A percentile compares a stretch with the other conserved stretches of the same genome.
phyloP scores from a whole-genome alignment of 2,888 invertebrate genomes.

The Cerastis leucographa region DNA sequence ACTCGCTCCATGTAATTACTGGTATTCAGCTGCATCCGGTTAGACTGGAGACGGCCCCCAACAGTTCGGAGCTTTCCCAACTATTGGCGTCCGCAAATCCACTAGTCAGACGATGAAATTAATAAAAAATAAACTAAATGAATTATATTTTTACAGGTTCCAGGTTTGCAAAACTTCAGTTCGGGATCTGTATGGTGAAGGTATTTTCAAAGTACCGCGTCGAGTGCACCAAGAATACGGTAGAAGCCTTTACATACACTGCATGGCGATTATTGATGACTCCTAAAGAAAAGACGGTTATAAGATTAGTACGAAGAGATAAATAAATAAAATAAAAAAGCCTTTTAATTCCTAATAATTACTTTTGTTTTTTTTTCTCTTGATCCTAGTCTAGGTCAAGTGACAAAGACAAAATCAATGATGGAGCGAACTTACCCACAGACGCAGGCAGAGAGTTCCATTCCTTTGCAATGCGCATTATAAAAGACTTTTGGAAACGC shows the following conservation, averaged over 20 bases:
- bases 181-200: conserved; percentile 70
- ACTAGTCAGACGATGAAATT: neutral
- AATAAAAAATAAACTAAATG: neutral
- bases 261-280: conserved; percentile 30
- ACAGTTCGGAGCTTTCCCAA: neutral
- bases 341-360: no score
- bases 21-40: neutral
- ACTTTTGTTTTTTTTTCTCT: no score
- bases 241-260: conserved; percentile 26
- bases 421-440: no score
- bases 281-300: conserved; percentile 16
- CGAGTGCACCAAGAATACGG: conserved; percentile 70
- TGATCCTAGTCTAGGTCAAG: no score
- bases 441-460: no score
- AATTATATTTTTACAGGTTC: conserved; percentile 68
- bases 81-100: no score
- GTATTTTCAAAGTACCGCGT: conserved; percentile 73
- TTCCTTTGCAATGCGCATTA: no score
- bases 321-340: no score
- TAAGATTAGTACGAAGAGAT: conserved; percentile 18
- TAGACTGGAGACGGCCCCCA: no score
- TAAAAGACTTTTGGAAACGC: no score
- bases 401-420: no score
- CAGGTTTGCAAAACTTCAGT: conserved; percentile 75
- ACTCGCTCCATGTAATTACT: neutral